These are phyloP conservation scores for Bradypodion pumilum DNA, from an alignment of 2,797 vertebrate species.

Conservation along the genomic window DNA sequence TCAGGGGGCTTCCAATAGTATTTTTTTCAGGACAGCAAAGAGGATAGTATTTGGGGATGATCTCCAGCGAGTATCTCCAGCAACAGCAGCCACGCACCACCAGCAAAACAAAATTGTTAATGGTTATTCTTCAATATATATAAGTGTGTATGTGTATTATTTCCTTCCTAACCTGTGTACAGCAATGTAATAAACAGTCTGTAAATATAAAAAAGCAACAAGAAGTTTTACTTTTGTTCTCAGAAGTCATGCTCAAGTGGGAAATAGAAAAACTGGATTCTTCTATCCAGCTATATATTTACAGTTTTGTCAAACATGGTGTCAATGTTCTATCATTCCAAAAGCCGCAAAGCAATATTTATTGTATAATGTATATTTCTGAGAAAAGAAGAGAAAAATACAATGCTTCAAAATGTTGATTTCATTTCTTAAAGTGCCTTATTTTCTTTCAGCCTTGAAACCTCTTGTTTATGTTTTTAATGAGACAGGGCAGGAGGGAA, in stretches of 20 bases:
- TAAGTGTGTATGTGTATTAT: neutral
- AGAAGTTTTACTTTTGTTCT: neutral
- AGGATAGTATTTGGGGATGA: neutral
- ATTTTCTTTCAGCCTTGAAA: constrained; percentile 51
- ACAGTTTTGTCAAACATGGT: neutral
- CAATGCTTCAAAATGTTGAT: constrained; percentile 22
- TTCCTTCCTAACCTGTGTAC: neutral
- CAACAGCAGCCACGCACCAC: neutral
- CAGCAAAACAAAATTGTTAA: neutral
- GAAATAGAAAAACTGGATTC: neutral
- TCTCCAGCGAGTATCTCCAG: neutral
- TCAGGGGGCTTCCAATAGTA: neutral
- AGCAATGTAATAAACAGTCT: constrained; percentile 1
- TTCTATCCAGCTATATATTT: rapidly evolving
- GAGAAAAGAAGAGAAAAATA: constrained; percentile 17
- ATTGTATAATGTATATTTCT: constrained; percentile 6
- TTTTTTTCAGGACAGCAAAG: neutral
- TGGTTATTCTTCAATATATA: neutral
- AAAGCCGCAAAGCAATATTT: constrained; percentile 23
- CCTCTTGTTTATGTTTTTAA: constrained; percentile 34
- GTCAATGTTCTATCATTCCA: neutral
- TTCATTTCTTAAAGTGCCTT: constrained; percentile 66
- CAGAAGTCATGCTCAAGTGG: neutral
- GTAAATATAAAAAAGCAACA: neutral
- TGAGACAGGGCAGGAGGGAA: constrained; percentile 10